These are phyloP conservation scores for Aporrectodea caliginosa DNA, from an alignment of 1,140 invertebrate species.

Conservation along the genomic window DNA sequence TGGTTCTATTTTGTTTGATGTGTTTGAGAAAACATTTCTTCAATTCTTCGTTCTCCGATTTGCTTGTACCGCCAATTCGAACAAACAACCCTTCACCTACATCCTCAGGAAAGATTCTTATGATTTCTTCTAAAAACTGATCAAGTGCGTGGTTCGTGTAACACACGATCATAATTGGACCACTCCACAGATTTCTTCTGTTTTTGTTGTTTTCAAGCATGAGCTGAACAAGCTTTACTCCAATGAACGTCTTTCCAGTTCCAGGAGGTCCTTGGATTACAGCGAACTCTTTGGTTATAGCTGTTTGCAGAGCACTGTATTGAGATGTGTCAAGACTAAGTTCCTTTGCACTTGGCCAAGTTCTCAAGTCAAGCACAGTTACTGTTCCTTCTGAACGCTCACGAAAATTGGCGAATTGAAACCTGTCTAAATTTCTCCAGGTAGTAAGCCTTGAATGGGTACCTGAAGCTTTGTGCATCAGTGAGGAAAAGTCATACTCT, in stretches of 20 bases:
- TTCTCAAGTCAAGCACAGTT: constrained; percentile 29
- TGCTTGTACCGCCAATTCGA: constrained; percentile 69
- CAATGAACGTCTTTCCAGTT: constrained; percentile 53
- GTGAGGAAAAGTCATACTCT: constrained; percentile 34
- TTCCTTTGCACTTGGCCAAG: constrained; percentile 42
- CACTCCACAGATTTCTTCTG: constrained; percentile 44
- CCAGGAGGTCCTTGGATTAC: constrained; percentile 67
- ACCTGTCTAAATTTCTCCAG: constrained; percentile 38
- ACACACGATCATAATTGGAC: constrained; percentile 70
- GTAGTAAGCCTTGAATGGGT: constrained; percentile 30
- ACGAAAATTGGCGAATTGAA: constrained; percentile 28
- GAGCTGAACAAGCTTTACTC: constrained; percentile 50
- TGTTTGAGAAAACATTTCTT: no score
- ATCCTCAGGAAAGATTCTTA: no score
- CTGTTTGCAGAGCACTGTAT: constrained; percentile 53
- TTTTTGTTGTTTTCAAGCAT: constrained; percentile 62
- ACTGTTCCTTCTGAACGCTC: constrained; percentile 59
- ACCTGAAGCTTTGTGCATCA: constrained; percentile 65
- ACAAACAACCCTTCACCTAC: no score
- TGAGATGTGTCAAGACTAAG: constrained; percentile 56
- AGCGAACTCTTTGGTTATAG: constrained; percentile 58
- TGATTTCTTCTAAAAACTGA: constrained; percentile 73
- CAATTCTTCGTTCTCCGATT: no score
- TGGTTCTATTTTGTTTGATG: no score
- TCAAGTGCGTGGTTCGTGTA: constrained; percentile 81